A percentile compares a stretch with the other conserved stretches of the same genome.
These are phyloP conservation scores for Microchirus variegatus DNA, from an alignment of 2,797 vertebrate genomes.

Conservation along the genomic window DNA sequence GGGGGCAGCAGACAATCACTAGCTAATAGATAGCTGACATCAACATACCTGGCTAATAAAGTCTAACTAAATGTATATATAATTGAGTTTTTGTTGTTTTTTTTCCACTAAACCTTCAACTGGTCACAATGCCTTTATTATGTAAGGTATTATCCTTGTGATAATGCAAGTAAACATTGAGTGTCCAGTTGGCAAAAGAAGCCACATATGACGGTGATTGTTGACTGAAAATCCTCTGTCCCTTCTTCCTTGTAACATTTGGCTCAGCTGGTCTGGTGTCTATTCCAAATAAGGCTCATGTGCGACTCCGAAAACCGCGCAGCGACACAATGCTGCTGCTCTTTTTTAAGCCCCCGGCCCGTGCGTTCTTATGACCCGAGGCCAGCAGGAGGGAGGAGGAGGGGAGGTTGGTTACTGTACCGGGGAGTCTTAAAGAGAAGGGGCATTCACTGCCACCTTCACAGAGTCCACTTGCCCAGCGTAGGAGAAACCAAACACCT, in stretches of 20 bases:
- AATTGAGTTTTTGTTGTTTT: too few species aligned
- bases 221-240: background rate
- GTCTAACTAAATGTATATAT: too few species aligned
- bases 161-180: too few species aligned
- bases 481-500: slow-evolving; percentile 77
- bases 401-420: slow-evolving; percentile 26
- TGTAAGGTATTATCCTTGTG: too few species aligned
- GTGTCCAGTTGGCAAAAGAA: too few species aligned
- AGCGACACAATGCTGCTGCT: slow-evolving; percentile 59
- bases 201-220: too few species aligned
- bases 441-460: slow-evolving; percentile 8
- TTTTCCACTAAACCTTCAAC: too few species aligned
- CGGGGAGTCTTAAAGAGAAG: slow-evolving; percentile 35
- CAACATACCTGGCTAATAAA: too few species aligned
- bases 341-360: slow-evolving; percentile 70
- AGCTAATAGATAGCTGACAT: too few species aligned
- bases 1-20: too few species aligned
- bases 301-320: slow-evolving; percentile 31
- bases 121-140: too few species aligned
- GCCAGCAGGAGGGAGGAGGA: slow-evolving; percentile 15
- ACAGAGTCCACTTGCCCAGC: background rate
- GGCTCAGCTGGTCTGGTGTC: slow-evolving; percentile 5
- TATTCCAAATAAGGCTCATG: slow-evolving; percentile 75
- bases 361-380: slow-evolving; percentile 41
- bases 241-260: slow-evolving; percentile 5